A percentile compares a stretch with the other conserved stretches of the same genome.
phyloP scores from a whole-genome alignment of 2,888 invertebrate genomes.

The Stenichneumon culpator region DNA sequence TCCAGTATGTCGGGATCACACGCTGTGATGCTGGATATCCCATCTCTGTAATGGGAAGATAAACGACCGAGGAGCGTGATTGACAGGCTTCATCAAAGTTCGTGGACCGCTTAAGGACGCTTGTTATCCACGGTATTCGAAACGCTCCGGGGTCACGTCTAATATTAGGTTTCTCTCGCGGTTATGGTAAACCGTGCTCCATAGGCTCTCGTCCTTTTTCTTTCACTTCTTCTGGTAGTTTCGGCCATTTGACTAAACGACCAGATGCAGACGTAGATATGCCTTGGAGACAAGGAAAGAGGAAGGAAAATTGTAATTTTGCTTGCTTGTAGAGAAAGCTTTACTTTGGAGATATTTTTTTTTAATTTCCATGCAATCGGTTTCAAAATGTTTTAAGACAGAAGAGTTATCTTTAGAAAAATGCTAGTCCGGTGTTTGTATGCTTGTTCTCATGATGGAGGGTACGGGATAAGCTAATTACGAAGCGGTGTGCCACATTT shows the following conservation, averaged over 20 bases:
- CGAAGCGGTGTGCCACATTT: background rate
- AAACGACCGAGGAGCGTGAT: conserved; percentile 46
- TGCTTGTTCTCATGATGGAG: background rate
- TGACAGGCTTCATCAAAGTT: conserved; percentile 63
- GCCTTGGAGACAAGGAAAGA: conserved; percentile 9
- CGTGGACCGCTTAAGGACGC: conserved; percentile 38
- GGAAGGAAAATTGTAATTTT: conserved; percentile 16
- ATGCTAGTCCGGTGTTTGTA: background rate
- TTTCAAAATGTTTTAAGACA: background rate
- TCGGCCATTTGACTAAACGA: background rate
- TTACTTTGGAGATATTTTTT: background rate
- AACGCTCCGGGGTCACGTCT: conserved; percentile 61
- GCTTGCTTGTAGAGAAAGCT: background rate
- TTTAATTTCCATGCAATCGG: background rate
- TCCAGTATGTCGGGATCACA: conserved; percentile 23
- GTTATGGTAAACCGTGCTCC: conserved; percentile 16
- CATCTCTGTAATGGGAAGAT: conserved; percentile 32
- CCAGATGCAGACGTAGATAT: background rate
- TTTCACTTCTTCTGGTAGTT: conserved; percentile 5
- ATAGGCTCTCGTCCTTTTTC: conserved; percentile 3
- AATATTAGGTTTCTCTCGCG: conserved; percentile 61
- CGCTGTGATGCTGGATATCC: conserved; percentile 11
- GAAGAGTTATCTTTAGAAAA: background rate
- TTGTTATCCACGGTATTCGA: conserved; percentile 63
- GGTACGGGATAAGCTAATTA: background rate